Evolutionary conservation across 2,113 vertebrate genomes (phyloP), one percentile per base, ranked within the genome.

Genomic region (Galeopterus variegatus): DNA sequence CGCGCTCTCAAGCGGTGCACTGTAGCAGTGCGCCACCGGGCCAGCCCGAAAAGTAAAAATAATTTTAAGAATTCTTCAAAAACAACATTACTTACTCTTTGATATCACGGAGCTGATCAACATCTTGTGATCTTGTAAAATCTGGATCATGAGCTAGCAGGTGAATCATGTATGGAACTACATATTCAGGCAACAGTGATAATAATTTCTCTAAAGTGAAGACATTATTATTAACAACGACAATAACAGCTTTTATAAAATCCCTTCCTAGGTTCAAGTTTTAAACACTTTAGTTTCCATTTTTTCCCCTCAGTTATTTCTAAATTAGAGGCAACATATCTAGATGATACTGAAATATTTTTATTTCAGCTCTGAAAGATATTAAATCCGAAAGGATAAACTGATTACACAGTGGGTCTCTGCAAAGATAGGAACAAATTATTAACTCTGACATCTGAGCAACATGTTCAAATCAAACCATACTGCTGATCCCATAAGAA

Each of bases 81-180:
- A 85, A 73, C 33, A 88, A 50, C 52, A 73, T 31, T 79, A 99
- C 99, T 99, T 99, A 99, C 99, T 99, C 99, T 99, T 99, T 99
- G 97, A 99, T 99, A 98, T 99, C 99, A 99, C 99, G 99, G 96
- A 99, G 99, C 96, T 99, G 99, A 96, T 99, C 99, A 92, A 99
- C 98, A 98, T 99, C 99, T 97, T 99, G 99, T 97, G 99, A 99
- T 98, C 99, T 99, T 97, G 99, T 99, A 98, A 99, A 99, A 98
- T 99, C 99, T 96, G 99, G 99, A 98, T 99, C 99, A 52, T 99
- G 99, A 36, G 99, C 99, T 98, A 99, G 98, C 97, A 99, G 98
- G 95, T 99, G 99, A 98, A 99, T 99, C 99, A 99, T 99, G 93
- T 99, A 99, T 0, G 99, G 99, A 94, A 99, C 99, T 77, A 99